Conservation (phyloP, 2,888 invertebrate species). For the Arge pagana region DNA sequence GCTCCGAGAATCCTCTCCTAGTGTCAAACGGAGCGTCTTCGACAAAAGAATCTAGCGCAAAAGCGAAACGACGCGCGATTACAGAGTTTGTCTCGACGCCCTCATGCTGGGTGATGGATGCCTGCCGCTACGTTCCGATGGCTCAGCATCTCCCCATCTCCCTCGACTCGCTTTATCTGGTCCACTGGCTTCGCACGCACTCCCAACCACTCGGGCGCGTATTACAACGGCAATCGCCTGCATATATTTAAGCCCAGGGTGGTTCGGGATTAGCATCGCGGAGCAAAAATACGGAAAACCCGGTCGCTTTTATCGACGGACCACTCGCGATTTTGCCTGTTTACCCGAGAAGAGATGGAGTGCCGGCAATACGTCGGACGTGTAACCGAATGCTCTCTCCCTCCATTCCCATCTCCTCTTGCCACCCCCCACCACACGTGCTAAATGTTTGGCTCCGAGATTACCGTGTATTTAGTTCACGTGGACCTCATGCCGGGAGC, state of each 20-base stretch:
- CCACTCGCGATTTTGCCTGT: conserved; percentile 38
- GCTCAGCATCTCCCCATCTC: no score
- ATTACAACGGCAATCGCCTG: conserved; percentile 7
- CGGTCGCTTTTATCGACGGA: conserved; percentile 13
- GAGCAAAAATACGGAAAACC: conserved; percentile 15
- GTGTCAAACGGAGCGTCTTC: neutral
- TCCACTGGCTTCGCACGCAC: conserved; percentile 15
- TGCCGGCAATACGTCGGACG: conserved; percentile 22
- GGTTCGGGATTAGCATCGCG: conserved; percentile 16
- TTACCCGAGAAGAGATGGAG: conserved; percentile 38
- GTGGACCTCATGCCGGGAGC: conserved; percentile 14
- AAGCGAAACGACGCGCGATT: conserved; percentile 15
- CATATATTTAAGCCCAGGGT: conserved; percentile 18
- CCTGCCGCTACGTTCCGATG: conserved; percentile 14
- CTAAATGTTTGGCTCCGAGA: conserved; percentile 19
- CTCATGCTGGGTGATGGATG: conserved; percentile 22
- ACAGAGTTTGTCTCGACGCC: conserved; percentile 18
- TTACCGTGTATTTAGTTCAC: conserved; percentile 18
- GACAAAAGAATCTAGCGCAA: conserved; percentile 6
- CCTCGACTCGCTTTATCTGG: conserved; percentile 17
- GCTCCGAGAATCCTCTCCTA: no score
- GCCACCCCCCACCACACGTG: conserved; percentile 6
- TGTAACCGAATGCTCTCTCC: conserved; percentile 20
- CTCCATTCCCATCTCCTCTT: neutral
- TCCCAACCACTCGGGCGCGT: neutral